Base-by-base conservation (phyloP, 1,140 invertebrate species). In the Drosophila sechellia region DNA sequence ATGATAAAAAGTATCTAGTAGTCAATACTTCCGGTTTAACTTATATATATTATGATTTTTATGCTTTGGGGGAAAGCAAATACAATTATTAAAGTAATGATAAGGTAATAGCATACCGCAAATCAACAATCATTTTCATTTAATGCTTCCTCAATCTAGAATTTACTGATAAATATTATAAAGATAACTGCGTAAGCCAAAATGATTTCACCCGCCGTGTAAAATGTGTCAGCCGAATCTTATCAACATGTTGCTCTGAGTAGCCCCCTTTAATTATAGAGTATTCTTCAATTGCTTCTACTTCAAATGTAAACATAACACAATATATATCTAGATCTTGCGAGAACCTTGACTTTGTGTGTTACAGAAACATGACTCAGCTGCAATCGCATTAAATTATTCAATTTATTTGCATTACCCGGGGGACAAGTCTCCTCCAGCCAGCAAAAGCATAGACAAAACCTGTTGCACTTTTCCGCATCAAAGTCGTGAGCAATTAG, bases 391-490 rank as follows among this genome's bases (percentile, higher is more conserved):
- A 58, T 49, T 57, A 50, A 71, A 54, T 70, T 57, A 63, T 59
- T 56, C 31, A 31, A 68, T 77, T 53, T 58, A 74, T 53, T 60
- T 54, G 42, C 68, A 70, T 70, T 59, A 35, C 43, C 13, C 22
- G 46, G 22, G 27, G 15, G 17, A 17, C 37, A n/a, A 10, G 8
- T 58, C 31, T 12, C 27, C 55, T 27, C 8, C 4, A 4, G 1
- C 11, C 35, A 25, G 15, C 22, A 13, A n/a, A n/a, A n/a, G n/a
- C n/a, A n/a, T n/a, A n/a, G n/a, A n/a, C n/a, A n/a, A 83, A 79
- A 87, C 84, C 84, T 87, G 83, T 87, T 87, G 83, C 84, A 79
- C 35, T 77, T 83, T 87, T 87, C 83, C 83, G 83, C 84, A 77
- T 87, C 56, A 27, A 64, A 64, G 61, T 87, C 83, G 76, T 77